Percentiles rank a stretch among this genome's conserved stretches.
phyloP scores from a whole-genome alignment of 2,888 invertebrate species.

The Argyresthia goedartella region DNA sequence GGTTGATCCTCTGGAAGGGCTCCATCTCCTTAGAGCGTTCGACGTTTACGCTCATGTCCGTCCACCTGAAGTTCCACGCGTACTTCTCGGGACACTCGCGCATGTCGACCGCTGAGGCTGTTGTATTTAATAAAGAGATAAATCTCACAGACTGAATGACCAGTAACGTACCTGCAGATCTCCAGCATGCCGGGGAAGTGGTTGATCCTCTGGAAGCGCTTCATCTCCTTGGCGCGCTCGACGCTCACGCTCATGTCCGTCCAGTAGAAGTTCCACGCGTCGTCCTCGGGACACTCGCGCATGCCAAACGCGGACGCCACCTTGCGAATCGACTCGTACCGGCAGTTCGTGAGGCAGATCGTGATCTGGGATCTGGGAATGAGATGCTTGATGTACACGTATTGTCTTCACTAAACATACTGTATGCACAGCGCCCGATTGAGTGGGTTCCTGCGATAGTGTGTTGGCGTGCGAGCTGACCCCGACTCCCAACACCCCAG shows the following conservation, averaged over 20 bases:
- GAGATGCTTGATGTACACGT: background rate
- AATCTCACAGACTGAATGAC: too few relatives aligned
- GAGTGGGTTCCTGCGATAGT: too few relatives aligned
- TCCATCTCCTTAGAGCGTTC: slow-evolving; percentile 93
- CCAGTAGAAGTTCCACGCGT: slow-evolving; percentile 93
- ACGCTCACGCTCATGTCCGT: slow-evolving; percentile 89
- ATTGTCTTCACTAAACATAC: too few relatives aligned
- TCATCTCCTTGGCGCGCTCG: slow-evolving; percentile 92
- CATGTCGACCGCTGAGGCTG: slow-evolving; percentile 79
- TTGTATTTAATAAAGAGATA: too few relatives aligned
- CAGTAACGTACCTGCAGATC: slow-evolving; percentile 72
- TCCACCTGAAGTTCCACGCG: slow-evolving; percentile 93
- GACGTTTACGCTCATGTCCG: slow-evolving; percentile 87
- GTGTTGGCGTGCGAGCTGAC: too few relatives aligned
- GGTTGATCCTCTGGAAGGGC: slow-evolving; percentile 91
- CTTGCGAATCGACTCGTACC: slow-evolving; percentile 80
- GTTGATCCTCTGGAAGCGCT: slow-evolving; percentile 91
- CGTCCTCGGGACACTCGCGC: slow-evolving; percentile 82
- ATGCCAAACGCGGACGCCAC: slow-evolving; percentile 79
- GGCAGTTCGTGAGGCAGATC: slow-evolving; percentile 78
- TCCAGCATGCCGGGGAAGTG: slow-evolving; percentile 94
- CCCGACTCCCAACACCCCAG: too few relatives aligned
- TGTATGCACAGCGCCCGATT: too few relatives aligned
- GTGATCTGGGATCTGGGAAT: slow-evolving; percentile 58
- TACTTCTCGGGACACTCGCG: slow-evolving; percentile 84